Conservation (phyloP, 92 coral and sea anemone genomes). For the Scolanthus callimorphus region DNA sequence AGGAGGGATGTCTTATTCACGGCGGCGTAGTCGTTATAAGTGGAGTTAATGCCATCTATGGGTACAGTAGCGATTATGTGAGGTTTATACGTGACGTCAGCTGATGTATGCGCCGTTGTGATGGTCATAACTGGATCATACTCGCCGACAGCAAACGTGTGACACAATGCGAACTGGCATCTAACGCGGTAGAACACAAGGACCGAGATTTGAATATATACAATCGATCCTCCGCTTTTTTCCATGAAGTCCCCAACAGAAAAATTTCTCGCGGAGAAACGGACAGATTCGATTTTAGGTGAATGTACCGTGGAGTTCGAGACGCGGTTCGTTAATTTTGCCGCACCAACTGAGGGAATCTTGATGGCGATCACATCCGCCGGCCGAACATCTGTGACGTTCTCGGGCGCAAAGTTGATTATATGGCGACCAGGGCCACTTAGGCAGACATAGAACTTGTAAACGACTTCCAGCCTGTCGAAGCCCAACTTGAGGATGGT, state of each 20-base stretch:
- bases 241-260: conserved; percentile 2
- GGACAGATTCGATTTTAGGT: conserved; percentile 7
- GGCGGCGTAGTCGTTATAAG: conserved; percentile 17
- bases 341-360: conserved; percentile 45
- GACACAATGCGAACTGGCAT: conserved; percentile 32
- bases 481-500: conserved; percentile 8
- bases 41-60: conserved; percentile 44
- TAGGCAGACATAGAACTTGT: conserved; percentile 38
- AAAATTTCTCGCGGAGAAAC: conserved; percentile 1
- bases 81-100: neutral
- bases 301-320: neutral
- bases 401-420: conserved; percentile 31
- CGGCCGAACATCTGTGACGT: conserved; percentile 34
- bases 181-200: conserved; percentile 24
- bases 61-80: conserved; percentile 47
- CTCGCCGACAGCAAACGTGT: conserved; percentile 38
- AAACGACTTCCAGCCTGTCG: conserved; percentile 48
- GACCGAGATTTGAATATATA: conserved; percentile 31
- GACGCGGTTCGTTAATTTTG: conserved; percentile 29
- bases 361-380: conserved; percentile 68
- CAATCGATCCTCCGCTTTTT: neutral
- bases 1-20: conserved; percentile 56
- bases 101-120: conserved; percentile 8
- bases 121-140: conserved; percentile 42
- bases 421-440: conserved; percentile 51